phyloP scores from a whole-genome alignment of 2,797 vertebrate species.

The Spheniscus humboldti region DNA sequence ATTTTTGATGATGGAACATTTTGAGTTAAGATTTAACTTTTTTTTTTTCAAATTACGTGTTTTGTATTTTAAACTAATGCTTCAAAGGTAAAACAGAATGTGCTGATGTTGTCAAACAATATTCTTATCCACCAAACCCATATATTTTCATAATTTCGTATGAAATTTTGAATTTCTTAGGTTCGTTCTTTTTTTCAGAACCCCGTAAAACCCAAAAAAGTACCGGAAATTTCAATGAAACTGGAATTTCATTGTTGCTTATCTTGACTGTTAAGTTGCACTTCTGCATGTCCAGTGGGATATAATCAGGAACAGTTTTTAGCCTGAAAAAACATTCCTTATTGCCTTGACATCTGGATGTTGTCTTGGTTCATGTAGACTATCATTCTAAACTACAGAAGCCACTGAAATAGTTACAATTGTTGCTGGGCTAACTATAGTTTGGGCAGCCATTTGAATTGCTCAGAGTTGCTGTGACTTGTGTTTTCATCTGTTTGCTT shows the following conservation, averaged over 20 bases:
- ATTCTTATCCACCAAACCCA: neutral
- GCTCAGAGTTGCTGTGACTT: neutral
- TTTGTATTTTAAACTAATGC: neutral
- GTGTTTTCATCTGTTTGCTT: neutral
- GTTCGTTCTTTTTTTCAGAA: neutral
- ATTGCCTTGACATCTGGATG: neutral
- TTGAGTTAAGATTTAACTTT: neutral
- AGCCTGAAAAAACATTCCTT: neutral
- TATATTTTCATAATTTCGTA: neutral
- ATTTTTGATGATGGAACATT: neutral
- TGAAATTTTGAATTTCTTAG: neutral
- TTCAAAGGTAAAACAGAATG: neutral
- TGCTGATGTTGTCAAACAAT: neutral
- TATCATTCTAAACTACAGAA: neutral
- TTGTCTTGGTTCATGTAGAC: neutral
- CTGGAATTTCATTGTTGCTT: neutral
- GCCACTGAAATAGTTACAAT: neutral
- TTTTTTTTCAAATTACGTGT: rapidly evolving
- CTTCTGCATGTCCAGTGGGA: neutral
- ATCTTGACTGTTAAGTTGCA: neutral
- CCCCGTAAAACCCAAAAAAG: rapidly evolving
- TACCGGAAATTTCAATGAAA: neutral
- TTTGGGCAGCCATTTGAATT: neutral
- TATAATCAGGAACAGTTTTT: neutral
- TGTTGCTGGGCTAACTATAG: neutral